Evolutionary conservation across 2,113 vertebrate species (phyloP).

Genomic region (Poeciliopsis retropinna): DNA sequence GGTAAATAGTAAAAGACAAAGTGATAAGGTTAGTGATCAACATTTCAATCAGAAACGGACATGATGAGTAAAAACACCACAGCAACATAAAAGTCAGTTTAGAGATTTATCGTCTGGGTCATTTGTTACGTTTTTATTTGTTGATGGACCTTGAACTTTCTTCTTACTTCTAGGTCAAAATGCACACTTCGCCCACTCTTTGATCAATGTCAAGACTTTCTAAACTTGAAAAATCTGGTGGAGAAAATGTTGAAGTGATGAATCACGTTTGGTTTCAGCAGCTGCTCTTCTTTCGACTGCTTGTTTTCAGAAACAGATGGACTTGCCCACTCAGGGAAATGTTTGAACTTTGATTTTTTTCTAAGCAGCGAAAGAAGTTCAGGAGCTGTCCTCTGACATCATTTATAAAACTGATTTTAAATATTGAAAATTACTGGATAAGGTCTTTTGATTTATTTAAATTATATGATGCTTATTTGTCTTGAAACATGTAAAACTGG

Average conservation of each 20-base stretch:
- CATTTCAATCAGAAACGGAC: background rate
- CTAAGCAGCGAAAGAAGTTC: background rate
- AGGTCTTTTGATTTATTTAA: background rate
- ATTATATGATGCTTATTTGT: background rate
- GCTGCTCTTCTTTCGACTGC: conserved; percentile 5
- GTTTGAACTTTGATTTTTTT: conserved; percentile 6
- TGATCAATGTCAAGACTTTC: background rate
- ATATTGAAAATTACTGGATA: background rate
- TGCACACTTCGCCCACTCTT: background rate
- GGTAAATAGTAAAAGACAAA: background rate
- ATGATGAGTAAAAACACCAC: background rate
- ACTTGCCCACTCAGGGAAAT: conserved; percentile 33
- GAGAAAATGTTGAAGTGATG: conserved; percentile 18
- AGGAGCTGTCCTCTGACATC: conserved; percentile 6
- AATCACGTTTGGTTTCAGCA: conserved; percentile 23
- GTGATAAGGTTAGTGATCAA: background rate
- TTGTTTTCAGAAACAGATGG: conserved; percentile 30
- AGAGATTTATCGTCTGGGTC: background rate
- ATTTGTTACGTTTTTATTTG: background rate
- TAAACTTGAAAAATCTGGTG: background rate
- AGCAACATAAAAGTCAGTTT: background rate
- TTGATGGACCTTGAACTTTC: background rate
- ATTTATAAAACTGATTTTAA: background rate
- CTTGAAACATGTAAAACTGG: background rate
- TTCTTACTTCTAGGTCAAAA: background rate